Conservation (phyloP, 2,888 invertebrate genomes). For the Macaria notata region DNA sequence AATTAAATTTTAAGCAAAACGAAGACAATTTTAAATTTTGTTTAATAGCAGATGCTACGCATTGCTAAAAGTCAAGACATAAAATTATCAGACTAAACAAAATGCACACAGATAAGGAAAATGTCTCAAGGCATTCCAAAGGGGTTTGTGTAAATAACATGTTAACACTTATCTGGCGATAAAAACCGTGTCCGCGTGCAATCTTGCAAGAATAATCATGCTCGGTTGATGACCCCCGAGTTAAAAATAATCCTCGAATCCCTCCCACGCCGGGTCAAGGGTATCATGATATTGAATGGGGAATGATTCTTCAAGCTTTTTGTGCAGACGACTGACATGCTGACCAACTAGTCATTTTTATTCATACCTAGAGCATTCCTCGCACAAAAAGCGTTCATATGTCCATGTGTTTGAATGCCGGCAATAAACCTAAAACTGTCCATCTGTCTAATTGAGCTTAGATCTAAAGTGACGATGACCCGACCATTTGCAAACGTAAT, state of each 20-base stretch:
- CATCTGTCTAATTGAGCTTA: slow-evolving; percentile 15
- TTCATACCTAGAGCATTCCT: too few relatives aligned
- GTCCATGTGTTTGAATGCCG: too few relatives aligned
- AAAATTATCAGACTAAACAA: too few relatives aligned
- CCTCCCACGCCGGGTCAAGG: slow-evolving; percentile 71
- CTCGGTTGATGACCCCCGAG: slow-evolving; percentile 60
- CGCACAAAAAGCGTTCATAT: too few relatives aligned
- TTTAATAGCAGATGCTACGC: too few relatives aligned
- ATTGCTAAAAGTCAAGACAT: too few relatives aligned
- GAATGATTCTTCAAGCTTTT: slow-evolving; percentile 34
- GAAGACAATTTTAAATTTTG: too few relatives aligned
- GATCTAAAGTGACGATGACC: slow-evolving; percentile 24
- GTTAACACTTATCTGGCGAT: slow-evolving; percentile 32
- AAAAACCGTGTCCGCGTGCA: slow-evolving; percentile 39
- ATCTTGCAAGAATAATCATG: slow-evolving; percentile 45
- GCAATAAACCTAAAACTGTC: neutral
- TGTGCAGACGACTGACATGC: slow-evolving; percentile 3
- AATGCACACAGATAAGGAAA: neutral
- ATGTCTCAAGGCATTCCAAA: neutral
- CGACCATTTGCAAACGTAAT: slow-evolving; percentile 19
- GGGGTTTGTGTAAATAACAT: slow-evolving; percentile 16
- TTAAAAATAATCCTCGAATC: slow-evolving; percentile 63
- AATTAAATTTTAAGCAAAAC: too few relatives aligned
- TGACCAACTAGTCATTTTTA: neutral
- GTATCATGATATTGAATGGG: slow-evolving; percentile 41